These are phyloP conservation scores for Erebia ligea DNA, from an alignment of 2,888 invertebrate genomes.

Conservation along the genomic window DNA sequence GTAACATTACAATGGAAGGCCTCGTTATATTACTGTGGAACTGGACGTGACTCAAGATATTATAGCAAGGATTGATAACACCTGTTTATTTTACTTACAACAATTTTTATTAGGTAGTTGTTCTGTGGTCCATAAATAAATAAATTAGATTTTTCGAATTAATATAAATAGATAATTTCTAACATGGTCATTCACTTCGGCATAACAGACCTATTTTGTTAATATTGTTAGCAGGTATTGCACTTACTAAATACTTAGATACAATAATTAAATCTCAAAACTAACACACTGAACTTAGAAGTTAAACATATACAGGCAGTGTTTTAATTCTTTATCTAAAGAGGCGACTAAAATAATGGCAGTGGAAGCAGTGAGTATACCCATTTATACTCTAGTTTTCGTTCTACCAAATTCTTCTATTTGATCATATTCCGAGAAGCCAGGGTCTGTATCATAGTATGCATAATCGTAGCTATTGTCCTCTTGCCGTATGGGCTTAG, in stretches of 20 bases:
- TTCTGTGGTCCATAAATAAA: background rate
- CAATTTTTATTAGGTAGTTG: background rate
- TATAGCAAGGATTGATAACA: background rate
- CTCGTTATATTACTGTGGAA: slow-evolving; percentile 55
- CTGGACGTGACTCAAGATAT: background rate
- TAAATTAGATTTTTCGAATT: background rate
- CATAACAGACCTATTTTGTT: slow-evolving; percentile 4
- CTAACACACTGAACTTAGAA: slow-evolving; percentile 16
- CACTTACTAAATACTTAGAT: slow-evolving; percentile 9
- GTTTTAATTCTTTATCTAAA: slow-evolving; percentile 52
- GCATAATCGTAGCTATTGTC: slow-evolving; percentile 92
- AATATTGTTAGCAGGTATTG: slow-evolving; percentile 2
- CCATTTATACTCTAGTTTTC: slow-evolving; percentile 67
- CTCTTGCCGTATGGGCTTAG: slow-evolving; percentile 81
- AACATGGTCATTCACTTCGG: background rate
- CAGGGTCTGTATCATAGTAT: slow-evolving; percentile 89
- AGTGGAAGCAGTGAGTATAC: slow-evolving; percentile 56
- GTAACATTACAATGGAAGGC: slow-evolving; percentile 67
- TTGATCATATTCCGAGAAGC: slow-evolving; percentile 83
- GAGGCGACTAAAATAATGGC: slow-evolving; percentile 80
- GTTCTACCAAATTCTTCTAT: slow-evolving; percentile 87
- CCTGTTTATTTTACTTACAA: background rate
- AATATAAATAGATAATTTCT: background rate
- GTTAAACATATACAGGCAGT: slow-evolving; percentile 32
- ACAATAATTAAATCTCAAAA: slow-evolving; percentile 2